Evolutionary conservation across 2,113 vertebrate genomes (phyloP).

Genomic region (Capreolus pygargus): DNA sequence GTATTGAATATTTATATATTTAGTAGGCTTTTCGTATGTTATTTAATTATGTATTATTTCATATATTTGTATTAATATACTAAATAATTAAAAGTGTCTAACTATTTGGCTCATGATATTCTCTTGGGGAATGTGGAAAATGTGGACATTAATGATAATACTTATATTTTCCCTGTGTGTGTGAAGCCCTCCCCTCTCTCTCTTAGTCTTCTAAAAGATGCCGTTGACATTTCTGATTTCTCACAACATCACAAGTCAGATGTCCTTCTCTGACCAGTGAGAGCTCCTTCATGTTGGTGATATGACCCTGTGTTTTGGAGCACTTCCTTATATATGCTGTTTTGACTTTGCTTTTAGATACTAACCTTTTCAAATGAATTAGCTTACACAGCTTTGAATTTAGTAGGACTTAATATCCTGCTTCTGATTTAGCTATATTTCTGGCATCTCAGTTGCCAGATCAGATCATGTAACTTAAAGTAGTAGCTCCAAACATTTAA

Average conservation of each 20-base stretch:
- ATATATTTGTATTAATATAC: constrained; percentile 67
- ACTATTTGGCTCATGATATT: constrained; percentile 15
- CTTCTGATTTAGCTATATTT: neutral
- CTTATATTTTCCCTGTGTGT: neutral
- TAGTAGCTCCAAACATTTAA: neutral
- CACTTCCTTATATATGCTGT: neutral
- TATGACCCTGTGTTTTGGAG: accelerated
- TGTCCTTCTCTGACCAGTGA: neutral
- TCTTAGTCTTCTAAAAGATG: neutral
- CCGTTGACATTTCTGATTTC: neutral
- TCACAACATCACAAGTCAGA: neutral
- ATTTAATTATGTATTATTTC: constrained; percentile 72
- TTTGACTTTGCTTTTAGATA: neutral
- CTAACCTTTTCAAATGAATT: neutral
- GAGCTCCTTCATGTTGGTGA: neutral
- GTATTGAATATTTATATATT: constrained; percentile 68
- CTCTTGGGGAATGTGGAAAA: constrained; percentile 35
- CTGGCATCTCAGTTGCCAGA: neutral
- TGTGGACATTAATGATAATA: neutral
- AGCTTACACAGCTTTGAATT: neutral
- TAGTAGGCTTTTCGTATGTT: constrained; percentile 44
- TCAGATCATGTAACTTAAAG: neutral
- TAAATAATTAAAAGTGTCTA: constrained; percentile 54
- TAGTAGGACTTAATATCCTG: neutral
- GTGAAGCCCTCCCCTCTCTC: neutral